phyloP scores from a whole-genome alignment of 2,888 invertebrate species.

The Lithophane ornitopus region DNA sequence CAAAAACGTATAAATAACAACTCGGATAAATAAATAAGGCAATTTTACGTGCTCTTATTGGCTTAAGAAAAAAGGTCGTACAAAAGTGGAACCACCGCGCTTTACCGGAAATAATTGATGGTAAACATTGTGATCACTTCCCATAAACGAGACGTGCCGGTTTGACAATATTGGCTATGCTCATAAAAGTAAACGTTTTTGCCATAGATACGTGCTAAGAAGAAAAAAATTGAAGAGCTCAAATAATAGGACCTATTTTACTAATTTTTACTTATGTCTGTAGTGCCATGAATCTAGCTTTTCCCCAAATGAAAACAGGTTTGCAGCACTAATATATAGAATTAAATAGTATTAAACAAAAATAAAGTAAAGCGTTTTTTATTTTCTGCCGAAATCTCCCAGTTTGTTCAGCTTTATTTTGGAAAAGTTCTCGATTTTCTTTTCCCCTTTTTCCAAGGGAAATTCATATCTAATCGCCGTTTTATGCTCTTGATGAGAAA shows the following conservation, averaged over 20 bases:
- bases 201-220: background rate
- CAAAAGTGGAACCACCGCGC: slow-evolving; percentile 39
- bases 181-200: background rate
- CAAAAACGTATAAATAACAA: slow-evolving; percentile 46
- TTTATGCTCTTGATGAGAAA: background rate
- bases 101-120: slow-evolving; percentile 73
- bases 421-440: background rate
- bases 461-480: background rate
- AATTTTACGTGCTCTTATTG: slow-evolving; percentile 51
- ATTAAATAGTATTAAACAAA: no score
- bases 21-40: slow-evolving; percentile 55
- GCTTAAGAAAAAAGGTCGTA: slow-evolving; percentile 43
- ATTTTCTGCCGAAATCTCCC: background rate
- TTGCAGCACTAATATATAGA: background rate
- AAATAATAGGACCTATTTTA: background rate
- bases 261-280: background rate
- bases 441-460: background rate
- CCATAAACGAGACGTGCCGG: slow-evolving; percentile 54
- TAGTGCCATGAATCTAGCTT: background rate
- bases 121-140: slow-evolving; percentile 62
- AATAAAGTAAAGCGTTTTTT: background rate
- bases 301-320: background rate
- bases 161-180: background rate
- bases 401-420: background rate
- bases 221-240: background rate